Conservation (phyloP, 2,797 vertebrate species). For the Scomberomorus guttatus region DNA sequence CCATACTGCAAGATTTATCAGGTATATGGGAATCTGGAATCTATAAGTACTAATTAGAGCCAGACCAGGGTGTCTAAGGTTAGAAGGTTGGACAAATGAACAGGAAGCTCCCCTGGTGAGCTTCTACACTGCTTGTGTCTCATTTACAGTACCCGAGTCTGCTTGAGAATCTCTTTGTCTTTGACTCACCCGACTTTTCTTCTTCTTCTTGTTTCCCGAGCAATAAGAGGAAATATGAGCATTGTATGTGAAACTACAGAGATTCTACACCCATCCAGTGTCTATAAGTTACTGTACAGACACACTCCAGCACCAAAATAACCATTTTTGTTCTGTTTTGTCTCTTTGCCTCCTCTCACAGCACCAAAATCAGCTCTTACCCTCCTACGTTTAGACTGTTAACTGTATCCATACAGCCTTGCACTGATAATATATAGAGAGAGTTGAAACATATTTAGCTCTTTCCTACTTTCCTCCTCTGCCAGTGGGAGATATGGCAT, state of each 20-base stretch:
- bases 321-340: neutral
- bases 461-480: slow-evolving; percentile 20
- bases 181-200: slow-evolving; percentile 2
- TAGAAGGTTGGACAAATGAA: slow-evolving; percentile 18
- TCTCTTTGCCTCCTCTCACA: neutral
- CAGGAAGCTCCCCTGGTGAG: neutral
- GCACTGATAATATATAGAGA: slow-evolving; percentile 7
- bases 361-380: neutral
- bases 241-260: neutral
- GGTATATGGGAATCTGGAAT: slow-evolving; percentile 16
- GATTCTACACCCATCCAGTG: neutral
- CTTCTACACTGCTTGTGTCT: slow-evolving; percentile 6
- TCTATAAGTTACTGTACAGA: neutral
- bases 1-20: neutral
- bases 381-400: neutral
- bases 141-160: neutral
- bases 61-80: neutral
- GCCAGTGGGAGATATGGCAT: slow-evolving; percentile 43
- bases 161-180: slow-evolving; percentile 12
- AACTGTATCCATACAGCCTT: neutral
- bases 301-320: neutral
- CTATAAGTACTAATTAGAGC: slow-evolving; percentile 47
- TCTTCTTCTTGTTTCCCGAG: no score
- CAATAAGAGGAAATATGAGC: neutral
- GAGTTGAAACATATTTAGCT: slow-evolving; percentile 23